These are phyloP conservation scores for Alosa sapidissima DNA, from an alignment of 2,797 vertebrate species.

Conservation along the genomic window DNA sequence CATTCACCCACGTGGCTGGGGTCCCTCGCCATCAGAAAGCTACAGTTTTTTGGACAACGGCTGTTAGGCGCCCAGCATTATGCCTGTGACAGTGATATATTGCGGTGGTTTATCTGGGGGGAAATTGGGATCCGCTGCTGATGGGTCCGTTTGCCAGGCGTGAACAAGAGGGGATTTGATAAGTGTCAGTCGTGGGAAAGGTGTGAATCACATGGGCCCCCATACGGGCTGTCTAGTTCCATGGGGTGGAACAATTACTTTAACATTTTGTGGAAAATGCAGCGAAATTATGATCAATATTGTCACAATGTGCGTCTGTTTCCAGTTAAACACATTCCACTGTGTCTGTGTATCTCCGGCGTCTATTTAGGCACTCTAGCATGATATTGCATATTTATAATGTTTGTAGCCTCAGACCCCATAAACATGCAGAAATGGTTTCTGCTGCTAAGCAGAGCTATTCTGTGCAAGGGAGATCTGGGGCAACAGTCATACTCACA, in stretches of 20 bases:
- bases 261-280: slow-evolving; percentile 10
- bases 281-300: background rate
- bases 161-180: background rate
- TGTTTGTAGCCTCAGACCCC: background rate
- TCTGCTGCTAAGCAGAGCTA: background rate
- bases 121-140: slow-evolving; percentile 15
- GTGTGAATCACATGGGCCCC: background rate
- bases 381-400: background rate
- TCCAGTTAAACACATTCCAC: background rate
- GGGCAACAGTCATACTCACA: background rate
- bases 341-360: background rate
- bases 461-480: background rate
- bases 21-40: background rate
- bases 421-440: slow-evolving; percentile 7
- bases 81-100: slow-evolving; percentile 23
- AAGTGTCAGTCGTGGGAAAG: background rate
- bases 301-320: background rate
- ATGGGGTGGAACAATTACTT: background rate
- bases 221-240: background rate
- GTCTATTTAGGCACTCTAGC: background rate
- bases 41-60: slow-evolving; percentile 15
- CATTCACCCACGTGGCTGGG: slow-evolving; percentile 40
- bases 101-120: slow-evolving; percentile 14
- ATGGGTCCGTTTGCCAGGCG: background rate
- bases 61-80: slow-evolving; percentile 26